Conservation (phyloP, 2,888 invertebrate species). For the Bugulina stolonifera region DNA sequence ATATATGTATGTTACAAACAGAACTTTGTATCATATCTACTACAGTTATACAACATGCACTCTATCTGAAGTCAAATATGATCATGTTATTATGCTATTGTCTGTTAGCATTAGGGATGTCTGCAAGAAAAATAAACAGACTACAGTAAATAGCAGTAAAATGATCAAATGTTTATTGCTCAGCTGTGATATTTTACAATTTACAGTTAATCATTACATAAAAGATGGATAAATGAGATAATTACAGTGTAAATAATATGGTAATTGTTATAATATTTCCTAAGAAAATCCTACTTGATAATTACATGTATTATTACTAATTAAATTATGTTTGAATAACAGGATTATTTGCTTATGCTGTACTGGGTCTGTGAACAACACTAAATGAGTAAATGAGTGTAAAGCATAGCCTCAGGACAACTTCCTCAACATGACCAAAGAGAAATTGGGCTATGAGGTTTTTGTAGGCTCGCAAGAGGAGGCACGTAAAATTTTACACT, state of each 20-base stretch:
- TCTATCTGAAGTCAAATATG: background rate
- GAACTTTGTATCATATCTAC: no score
- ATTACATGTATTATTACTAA: background rate
- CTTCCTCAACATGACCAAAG: no score
- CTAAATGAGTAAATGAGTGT: no score
- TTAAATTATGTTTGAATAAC: background rate
- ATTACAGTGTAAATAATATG: conserved; percentile 20
- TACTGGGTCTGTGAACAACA: background rate
- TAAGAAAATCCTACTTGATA: background rate
- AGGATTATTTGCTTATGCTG: background rate
- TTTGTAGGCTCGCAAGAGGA: no score
- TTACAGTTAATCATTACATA: conserved; percentile 11
- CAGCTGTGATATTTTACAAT: conserved; percentile 18
- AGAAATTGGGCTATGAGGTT: no score
- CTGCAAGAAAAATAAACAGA: background rate
- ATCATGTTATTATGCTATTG: background rate
- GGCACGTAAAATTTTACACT: no score
- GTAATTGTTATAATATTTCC: conserved; percentile 18
- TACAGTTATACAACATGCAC: no score
- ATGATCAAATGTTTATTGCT: conserved; percentile 1
- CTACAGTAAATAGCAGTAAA: background rate
- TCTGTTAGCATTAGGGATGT: background rate
- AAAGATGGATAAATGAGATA: conserved; percentile 19
- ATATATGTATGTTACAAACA: no score
- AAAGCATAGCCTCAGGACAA: no score